A percentile compares a stretch with the other conserved stretches of the same genome.
These are phyloP conservation scores for Benthosema pterotum DNA, from an alignment of 2,797 vertebrate species.

Conservation along the genomic window DNA sequence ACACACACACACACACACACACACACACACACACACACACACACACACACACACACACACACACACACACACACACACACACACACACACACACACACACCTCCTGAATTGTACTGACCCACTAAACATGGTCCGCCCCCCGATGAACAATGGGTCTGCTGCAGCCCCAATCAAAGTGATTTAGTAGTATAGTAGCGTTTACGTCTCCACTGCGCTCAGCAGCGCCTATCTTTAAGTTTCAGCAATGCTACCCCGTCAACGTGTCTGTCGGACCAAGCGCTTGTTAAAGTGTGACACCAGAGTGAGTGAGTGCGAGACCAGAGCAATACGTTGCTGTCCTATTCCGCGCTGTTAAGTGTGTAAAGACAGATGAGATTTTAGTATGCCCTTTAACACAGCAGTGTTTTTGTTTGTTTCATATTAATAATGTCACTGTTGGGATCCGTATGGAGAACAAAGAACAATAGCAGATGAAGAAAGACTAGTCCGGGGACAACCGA, in stretches of 20 bases:
- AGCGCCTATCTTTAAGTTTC: conserved; percentile 11
- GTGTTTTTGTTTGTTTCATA: too few species aligned
- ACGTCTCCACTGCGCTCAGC: conserved; percentile 19
- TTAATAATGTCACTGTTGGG: too few species aligned
- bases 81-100: conserved; percentile 40
- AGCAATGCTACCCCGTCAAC: conserved; percentile 17
- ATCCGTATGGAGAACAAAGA: too few species aligned
- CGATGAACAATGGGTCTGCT: conserved; percentile 13
- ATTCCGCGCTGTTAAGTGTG: too few species aligned
- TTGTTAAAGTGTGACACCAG: too few species aligned
- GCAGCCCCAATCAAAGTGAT: conserved; percentile 43
- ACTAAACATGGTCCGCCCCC: conserved; percentile 15
- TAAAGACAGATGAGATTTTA: too few species aligned
- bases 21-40: conserved; percentile 23
- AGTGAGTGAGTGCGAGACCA: too few species aligned
- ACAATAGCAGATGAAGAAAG: too few species aligned
- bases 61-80: conserved; percentile 11
- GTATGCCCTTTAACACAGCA: too few species aligned
- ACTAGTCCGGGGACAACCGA: too few species aligned
- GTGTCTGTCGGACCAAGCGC: conserved; percentile 32
- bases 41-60: background rate
- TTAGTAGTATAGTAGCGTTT: conserved; percentile 38
- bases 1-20: conserved; percentile 26
- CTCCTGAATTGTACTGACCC: conserved; percentile 47
- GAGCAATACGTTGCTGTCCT: too few species aligned